Conservation (phyloP, 1,140 invertebrate species). For the Heliothis virescens region DNA sequence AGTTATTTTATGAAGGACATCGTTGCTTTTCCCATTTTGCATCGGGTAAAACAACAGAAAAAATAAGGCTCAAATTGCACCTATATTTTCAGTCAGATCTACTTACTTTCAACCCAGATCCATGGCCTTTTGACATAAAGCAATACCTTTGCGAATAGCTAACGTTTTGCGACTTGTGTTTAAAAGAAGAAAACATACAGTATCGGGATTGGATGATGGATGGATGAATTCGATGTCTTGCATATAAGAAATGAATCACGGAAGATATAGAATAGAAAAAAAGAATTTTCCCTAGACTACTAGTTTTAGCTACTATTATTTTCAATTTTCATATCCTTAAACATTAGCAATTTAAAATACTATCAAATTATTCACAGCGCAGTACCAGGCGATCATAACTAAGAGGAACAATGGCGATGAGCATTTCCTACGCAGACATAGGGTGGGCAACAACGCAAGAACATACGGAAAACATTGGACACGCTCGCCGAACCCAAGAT, state of each 20-base stretch:
- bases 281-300: not conserved
- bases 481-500: conserved; percentile 55
- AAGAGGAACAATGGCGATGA: conserved; percentile 25
- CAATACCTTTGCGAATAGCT: too few relatives aligned
- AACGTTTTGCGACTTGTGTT: too few relatives aligned
- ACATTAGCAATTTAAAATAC: conserved; percentile 16
- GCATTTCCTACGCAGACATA: conserved; percentile 58
- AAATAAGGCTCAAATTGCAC: not conserved
- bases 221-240: too few relatives aligned
- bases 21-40: not conserved
- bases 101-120: too few relatives aligned
- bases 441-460: conserved; percentile 61
- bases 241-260: not conserved
- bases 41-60: too few relatives aligned
- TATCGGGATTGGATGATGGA: too few relatives aligned
- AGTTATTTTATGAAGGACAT: not conserved
- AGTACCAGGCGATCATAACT: conserved; percentile 29
- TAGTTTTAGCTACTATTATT: not conserved
- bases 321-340: not conserved
- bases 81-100: not conserved
- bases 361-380: conserved; percentile 22
- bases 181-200: too few relatives aligned
- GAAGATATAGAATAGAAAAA: not conserved
- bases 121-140: too few relatives aligned
- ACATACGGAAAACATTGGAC: conserved; percentile 71